Evolutionary conservation across 2,888 invertebrate genomes (phyloP), one percentile per base, ranked within the genome.

Genomic region (Harpalus rufipes): DNA sequence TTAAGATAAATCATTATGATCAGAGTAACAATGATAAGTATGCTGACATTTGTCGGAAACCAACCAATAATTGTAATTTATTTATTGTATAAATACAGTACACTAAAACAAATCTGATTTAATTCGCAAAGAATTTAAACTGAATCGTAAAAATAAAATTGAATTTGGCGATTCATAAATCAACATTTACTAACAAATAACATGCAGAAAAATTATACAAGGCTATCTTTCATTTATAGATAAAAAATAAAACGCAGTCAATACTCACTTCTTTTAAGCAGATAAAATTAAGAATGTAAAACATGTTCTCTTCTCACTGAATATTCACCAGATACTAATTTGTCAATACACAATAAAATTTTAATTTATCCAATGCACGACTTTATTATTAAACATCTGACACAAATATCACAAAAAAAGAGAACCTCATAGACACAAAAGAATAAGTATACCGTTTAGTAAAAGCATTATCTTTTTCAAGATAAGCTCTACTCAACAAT

Each of bases 251-350:
- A 72, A 14, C 41, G 41, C 8, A 72, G 7, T 74, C 1, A 32
- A 32, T 32, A 74, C 44, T 74, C 18, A 74, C 72, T 18, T 74
- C 44, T 44, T 44, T 14, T 2, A 68, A 14, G n/a, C 68, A 68
- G 18, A 74, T 74, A 74, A 74, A 74, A 18, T 74, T 74, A 12
- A 74, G 25, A 41, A 74, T 74, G 72, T 74, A 74, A 44, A 74
- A 74, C 72, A 74, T 74, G 72, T 74, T 74, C 41, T 7, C 25
- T 14, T 39, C 44, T 18, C 44, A 74, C 72, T 44, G 44, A 74
- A 74, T 74, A 74, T 74, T 44, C 44, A 74, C 72, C 44, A 74
- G 72, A 16, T 18, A 32, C 44, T 16, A n/a, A 41, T 16, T 74
- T n/a, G n/a, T 74, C 44, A 44, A 74, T 74, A 74, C 44, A 41